Evolutionary conservation across 2,797 vertebrate genomes (phyloP).

Genomic region (Heterohyrax brucei): DNA sequence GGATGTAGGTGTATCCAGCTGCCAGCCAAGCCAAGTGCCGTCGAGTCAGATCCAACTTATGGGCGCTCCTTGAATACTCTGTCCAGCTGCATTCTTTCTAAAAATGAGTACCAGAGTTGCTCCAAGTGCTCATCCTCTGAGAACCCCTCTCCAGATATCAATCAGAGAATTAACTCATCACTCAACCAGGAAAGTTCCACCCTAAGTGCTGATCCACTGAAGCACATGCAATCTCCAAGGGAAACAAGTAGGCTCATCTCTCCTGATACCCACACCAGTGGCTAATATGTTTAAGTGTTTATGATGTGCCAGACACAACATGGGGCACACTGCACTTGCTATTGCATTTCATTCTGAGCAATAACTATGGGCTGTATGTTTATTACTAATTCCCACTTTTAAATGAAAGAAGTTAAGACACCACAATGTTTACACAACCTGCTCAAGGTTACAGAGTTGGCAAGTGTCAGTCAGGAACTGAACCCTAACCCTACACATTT

Average conservation of each 20-base stretch:
- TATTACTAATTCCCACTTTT: neutral
- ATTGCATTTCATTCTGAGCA: neutral
- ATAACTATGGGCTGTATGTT: neutral
- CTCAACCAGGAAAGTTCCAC: neutral
- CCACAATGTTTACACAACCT: neutral
- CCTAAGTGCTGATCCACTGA: neutral
- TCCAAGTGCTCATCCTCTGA: neutral
- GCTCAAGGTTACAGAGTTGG: neutral
- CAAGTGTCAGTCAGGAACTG: neutral
- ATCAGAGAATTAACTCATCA: constrained; percentile 17
- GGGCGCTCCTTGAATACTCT: no score
- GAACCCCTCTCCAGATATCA: neutral
- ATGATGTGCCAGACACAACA: neutral
- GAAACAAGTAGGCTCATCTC: neutral
- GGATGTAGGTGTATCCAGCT: neutral
- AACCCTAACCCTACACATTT: neutral
- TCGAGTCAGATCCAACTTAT: no score
- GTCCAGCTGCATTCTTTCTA: neutral
- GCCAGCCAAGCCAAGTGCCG: no score
- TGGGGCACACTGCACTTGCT: neutral
- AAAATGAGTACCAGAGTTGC: neutral
- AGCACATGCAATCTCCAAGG: rapidly evolving
- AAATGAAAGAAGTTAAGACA: neutral
- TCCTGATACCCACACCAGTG: neutral
- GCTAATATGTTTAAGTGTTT: neutral